These are phyloP conservation scores for Sicus ferrugineus DNA, from an alignment of 2,888 invertebrate genomes.

Conservation along the genomic window DNA sequence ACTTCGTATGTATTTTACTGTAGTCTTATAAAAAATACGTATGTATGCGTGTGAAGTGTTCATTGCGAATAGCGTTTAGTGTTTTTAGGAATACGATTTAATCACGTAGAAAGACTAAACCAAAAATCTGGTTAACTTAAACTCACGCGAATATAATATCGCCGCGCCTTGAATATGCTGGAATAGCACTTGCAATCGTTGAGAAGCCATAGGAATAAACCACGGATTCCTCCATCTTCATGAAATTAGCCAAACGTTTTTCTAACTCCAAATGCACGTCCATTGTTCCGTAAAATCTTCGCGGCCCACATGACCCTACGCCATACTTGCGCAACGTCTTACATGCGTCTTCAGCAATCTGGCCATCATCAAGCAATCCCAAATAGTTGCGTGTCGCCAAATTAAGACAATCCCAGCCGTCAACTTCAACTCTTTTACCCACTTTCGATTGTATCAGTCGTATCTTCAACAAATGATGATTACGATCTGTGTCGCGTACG, in stretches of 20 bases:
- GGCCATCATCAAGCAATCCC: conserved; percentile 75
- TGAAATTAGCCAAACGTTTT: conserved; percentile 82
- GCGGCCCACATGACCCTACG: conserved; percentile 95
- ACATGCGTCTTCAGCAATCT: conserved; percentile 81
- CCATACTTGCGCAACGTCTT: conserved; percentile 87
- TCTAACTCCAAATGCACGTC: conserved; percentile 71
- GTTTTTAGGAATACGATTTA: no score
- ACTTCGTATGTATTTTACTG: no score
- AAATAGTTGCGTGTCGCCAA: conserved; percentile 83
- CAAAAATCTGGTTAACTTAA: no score
- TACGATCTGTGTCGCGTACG: conserved; percentile 71
- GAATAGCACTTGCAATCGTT: conserved; percentile 92
- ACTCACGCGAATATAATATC: conserved; percentile 90
- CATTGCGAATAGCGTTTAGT: no score
- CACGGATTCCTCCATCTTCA: conserved; percentile 88
- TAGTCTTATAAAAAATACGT: no score
- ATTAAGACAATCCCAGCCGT: conserved; percentile 74
- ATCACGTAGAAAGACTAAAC: no score
- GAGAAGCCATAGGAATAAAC: conserved; percentile 97
- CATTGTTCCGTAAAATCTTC: conserved; percentile 96
- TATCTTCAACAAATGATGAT: conserved; percentile 71
- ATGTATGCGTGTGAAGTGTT: no score
- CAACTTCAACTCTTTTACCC: conserved; percentile 65
- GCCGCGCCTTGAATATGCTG: conserved; percentile 89
- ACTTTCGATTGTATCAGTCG: conserved; percentile 69